Conservation (phyloP, 1,140 invertebrate genomes). For the Trypoxylus dichotomus region DNA sequence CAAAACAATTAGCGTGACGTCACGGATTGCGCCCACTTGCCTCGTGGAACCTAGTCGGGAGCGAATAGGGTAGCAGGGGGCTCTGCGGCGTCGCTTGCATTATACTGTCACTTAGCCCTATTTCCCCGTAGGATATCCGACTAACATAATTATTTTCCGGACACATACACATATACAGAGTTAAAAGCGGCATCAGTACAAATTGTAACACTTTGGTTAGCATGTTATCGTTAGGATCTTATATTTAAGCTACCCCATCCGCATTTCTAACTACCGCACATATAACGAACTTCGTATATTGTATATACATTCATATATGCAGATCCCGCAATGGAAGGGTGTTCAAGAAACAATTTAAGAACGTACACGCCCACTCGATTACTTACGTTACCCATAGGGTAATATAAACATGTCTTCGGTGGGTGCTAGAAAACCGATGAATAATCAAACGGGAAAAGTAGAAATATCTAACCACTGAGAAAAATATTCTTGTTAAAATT, state of each 20-base stretch:
- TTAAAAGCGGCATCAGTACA: slow-evolving; percentile 19
- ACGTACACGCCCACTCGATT: no score
- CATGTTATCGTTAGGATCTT: slow-evolving; percentile 1
- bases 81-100: slow-evolving; percentile 37
- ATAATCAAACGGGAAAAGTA: no score
- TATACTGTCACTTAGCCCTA: slow-evolving; percentile 45
- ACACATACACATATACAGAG: not conserved
- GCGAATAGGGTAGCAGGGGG: slow-evolving; percentile 39
- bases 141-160: slow-evolving; percentile 41
- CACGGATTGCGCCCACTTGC: slow-evolving; percentile 42
- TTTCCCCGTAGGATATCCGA: slow-evolving; percentile 42
- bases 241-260: not conserved
- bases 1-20: slow-evolving; percentile 43
- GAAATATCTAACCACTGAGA: no score
- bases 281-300: no score
- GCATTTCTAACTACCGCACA: no score
- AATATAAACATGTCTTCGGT: no score
- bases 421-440: no score
- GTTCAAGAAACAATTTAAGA: no score
- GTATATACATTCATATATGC: no score
- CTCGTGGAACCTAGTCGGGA: slow-evolving; percentile 28
- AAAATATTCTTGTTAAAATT: no score
- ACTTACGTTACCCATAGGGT: no score
- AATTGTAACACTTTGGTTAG: slow-evolving; percentile 34
- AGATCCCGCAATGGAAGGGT: no score